A percentile compares a stretch with the other conserved stretches of the same genome.
phyloP scores from a whole-genome alignment of 2,797 vertebrate species.

The Vipera ursinii region DNA sequence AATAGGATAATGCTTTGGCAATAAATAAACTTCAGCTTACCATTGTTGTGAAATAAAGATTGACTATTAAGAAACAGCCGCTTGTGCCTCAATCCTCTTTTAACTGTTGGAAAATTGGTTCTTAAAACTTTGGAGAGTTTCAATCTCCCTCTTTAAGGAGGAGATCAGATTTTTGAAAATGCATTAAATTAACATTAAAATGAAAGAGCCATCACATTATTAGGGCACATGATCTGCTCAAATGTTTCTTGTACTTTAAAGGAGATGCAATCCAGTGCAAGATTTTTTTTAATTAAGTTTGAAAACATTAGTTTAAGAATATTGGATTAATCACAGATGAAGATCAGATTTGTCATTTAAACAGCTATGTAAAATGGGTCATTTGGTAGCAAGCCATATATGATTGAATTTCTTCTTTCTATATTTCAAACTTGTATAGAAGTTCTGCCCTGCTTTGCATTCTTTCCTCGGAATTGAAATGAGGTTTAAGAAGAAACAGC shows the following conservation, averaged over 20 bases:
- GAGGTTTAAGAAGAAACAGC: background rate
- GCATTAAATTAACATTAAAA: background rate
- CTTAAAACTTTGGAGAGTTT: background rate
- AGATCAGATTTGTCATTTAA: background rate
- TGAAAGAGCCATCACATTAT: background rate
- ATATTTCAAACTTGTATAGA: background rate
- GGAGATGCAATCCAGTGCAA: background rate
- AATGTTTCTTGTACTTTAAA: background rate
- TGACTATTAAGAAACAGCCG: background rate
- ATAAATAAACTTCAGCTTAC: constrained; percentile 4
- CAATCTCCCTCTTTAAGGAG: background rate
- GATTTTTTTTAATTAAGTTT: background rate
- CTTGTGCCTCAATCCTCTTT: background rate
- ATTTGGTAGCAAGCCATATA: background rate
- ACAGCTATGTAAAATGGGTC: background rate
- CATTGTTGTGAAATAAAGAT: constrained; percentile 1
- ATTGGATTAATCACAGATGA: background rate
- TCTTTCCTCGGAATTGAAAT: background rate
- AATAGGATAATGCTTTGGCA: background rate
- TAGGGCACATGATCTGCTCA: background rate
- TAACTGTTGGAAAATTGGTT: background rate
- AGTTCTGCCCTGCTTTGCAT: background rate
- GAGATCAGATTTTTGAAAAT: constrained; percentile 9
- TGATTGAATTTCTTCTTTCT: background rate
- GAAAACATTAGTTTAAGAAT: background rate